A percentile compares a stretch with the other conserved stretches of the same genome.
Conservation (phyloP, 2,797 vertebrate species). For the Phrynocephalus forsythii region DNA sequence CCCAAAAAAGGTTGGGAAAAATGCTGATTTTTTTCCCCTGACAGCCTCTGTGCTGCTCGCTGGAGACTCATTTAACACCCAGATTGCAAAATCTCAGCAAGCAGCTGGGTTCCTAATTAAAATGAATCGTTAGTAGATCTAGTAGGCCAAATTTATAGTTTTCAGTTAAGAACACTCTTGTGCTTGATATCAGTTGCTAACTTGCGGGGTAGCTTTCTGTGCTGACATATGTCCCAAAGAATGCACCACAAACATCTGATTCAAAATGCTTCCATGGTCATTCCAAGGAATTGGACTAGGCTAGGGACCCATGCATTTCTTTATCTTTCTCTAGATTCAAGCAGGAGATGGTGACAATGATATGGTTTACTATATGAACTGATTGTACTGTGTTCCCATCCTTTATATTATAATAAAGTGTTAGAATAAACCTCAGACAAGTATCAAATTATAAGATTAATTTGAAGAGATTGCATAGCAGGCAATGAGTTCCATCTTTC, state of each 20-base stretch:
- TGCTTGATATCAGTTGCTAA: slow-evolving; percentile 47
- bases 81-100: slow-evolving; percentile 81
- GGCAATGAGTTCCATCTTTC: too few species aligned
- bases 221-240: neutral
- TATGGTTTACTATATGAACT: too few species aligned
- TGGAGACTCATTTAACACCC: slow-evolving; percentile 81
- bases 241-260: neutral
- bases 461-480: too few species aligned
- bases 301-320: neutral
- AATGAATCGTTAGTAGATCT: slow-evolving; percentile 83
- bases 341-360: too few species aligned
- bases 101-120: slow-evolving; percentile 86
- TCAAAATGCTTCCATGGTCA: neutral
- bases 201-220: neutral
- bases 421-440: too few species aligned
- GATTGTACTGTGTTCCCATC: neutral
- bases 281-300: neutral
- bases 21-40: slow-evolving; percentile 68
- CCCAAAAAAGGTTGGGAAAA: slow-evolving; percentile 71
- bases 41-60: slow-evolving; percentile 73
- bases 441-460: too few species aligned
- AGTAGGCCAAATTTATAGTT: slow-evolving; percentile 83
- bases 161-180: slow-evolving; percentile 73
- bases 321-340: too few species aligned
- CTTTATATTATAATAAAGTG: too few species aligned